phyloP scores from a whole-genome alignment of 2,888 invertebrate genomes.

The Lepas anatifera region DNA sequence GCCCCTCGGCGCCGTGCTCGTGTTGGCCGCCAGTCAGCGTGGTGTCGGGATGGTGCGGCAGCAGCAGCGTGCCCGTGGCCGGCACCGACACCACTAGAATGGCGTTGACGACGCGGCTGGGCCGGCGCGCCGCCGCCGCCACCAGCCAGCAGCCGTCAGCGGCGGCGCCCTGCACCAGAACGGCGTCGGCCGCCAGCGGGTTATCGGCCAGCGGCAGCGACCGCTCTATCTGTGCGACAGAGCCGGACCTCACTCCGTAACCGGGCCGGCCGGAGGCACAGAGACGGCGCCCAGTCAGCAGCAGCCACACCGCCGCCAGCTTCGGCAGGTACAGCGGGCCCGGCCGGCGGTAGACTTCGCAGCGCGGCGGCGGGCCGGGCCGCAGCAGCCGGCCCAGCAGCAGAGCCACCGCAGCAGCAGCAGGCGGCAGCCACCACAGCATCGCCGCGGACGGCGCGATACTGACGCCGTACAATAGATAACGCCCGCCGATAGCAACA shows the following conservation, averaged over 20 bases:
- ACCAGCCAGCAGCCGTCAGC: conserved; percentile 51
- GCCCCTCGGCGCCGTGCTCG: conserved; percentile 54
- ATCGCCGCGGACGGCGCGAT: too few relatives aligned
- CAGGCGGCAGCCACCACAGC: too few relatives aligned
- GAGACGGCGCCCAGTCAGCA: background rate
- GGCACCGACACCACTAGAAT: conserved; percentile 51
- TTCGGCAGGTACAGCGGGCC: background rate
- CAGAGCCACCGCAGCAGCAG: background rate
- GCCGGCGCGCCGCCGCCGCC: conserved; percentile 52
- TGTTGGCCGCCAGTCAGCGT: conserved; percentile 45
- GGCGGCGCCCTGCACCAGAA: conserved; percentile 58
- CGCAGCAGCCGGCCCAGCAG: too few relatives aligned
- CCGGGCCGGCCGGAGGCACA: conserved; percentile 24
- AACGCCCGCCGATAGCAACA: too few relatives aligned
- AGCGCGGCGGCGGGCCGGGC: too few relatives aligned
- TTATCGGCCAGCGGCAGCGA: conserved; percentile 46
- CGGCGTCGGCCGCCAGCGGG: conserved; percentile 60
- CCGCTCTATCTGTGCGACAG: conserved; percentile 43
- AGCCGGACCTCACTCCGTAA: conserved; percentile 30
- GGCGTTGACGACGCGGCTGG: conserved; percentile 51
- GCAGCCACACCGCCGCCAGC: background rate
- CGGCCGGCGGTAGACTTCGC: background rate
- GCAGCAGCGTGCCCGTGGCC: conserved; percentile 52
- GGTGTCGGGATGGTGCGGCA: conserved; percentile 57
- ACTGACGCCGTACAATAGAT: too few relatives aligned